A percentile compares a stretch with the other conserved stretches of the same genome.
phyloP scores from a whole-genome alignment of 2,113 vertebrate genomes.

The Puffinus mauretanicus region DNA sequence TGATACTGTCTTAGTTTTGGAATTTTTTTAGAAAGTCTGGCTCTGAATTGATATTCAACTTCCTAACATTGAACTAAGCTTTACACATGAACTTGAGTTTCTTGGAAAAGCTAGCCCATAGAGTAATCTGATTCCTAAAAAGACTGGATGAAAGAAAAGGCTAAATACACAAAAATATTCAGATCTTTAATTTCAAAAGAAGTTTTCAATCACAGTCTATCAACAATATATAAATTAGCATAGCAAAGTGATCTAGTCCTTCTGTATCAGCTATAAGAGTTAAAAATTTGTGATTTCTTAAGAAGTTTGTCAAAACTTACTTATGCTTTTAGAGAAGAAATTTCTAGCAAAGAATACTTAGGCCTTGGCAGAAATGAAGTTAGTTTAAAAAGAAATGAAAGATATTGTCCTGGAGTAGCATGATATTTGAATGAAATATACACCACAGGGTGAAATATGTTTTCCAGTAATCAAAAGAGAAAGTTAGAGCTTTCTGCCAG shows the following conservation, averaged over 20 bases:
- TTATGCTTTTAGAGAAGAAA: not conserved
- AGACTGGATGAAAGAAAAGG: not conserved
- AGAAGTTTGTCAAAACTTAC: not conserved
- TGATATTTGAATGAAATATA: not conserved
- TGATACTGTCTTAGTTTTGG: not conserved
- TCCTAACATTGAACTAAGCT: not conserved
- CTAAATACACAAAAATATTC: constrained; percentile 12
- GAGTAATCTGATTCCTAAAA: not conserved
- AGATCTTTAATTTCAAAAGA: constrained; percentile 14
- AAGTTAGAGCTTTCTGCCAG: constrained; percentile 24
- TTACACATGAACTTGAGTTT: not conserved
- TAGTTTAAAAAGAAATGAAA: not conserved
- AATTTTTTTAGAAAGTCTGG: not conserved
- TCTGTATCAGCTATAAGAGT: not conserved
- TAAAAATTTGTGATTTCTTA: not conserved
- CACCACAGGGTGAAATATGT: not conserved
- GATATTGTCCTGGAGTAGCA: not conserved
- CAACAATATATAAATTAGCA: not conserved
- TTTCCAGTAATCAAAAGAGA: not conserved
- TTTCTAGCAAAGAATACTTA: not conserved
- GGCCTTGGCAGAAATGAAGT: not conserved
- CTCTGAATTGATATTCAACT: not conserved
- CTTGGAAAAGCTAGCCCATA: not conserved
- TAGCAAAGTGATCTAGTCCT: not conserved
- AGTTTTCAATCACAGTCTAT: constrained; percentile 25